phyloP scores from a whole-genome alignment of 2,888 invertebrate species.

The Drosophila nr. perissopoda region DNA sequence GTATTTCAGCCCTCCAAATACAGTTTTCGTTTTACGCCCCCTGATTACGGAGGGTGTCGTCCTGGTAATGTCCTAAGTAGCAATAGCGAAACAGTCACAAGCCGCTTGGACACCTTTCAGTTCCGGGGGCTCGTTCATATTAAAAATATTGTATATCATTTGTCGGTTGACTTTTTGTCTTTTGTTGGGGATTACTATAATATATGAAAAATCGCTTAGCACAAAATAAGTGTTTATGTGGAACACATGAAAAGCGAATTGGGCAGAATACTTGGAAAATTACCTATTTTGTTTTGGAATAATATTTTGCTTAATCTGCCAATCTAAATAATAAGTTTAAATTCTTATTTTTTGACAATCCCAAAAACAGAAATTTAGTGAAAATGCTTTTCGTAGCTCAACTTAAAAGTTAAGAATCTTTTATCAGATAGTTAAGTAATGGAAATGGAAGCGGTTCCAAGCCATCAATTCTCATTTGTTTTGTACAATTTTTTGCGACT shows the following conservation, averaged over 20 bases:
- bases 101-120: slow-evolving; percentile 18
- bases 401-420: not conserved
- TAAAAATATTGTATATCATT: slow-evolving; percentile 72
- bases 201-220: slow-evolving; percentile 77
- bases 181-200: slow-evolving; percentile 75
- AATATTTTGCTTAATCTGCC: not conserved
- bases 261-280: slow-evolving; percentile 6
- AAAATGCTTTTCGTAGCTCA: not conserved
- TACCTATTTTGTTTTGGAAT: not conserved
- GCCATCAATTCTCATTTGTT: slow-evolving; percentile 13
- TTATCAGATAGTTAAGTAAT: not conserved
- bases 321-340: not conserved
- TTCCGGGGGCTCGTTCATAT: slow-evolving; percentile 42
- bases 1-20: slow-evolving; percentile 45
- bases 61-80: slow-evolving; percentile 60
- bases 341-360: not conserved
- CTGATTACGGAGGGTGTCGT: slow-evolving; percentile 15
- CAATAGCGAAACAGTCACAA: slow-evolving; percentile 34
- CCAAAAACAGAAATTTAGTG: not conserved
- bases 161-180: slow-evolving; percentile 61
- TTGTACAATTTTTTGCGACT: slow-evolving; percentile 29
- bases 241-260: slow-evolving; percentile 8
- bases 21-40: slow-evolving; percentile 23
- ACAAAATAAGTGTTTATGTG: slow-evolving; percentile 71
- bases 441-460: not conserved